phyloP scores from a whole-genome alignment of 2,113 vertebrate species.

The Motacilla alba region DNA sequence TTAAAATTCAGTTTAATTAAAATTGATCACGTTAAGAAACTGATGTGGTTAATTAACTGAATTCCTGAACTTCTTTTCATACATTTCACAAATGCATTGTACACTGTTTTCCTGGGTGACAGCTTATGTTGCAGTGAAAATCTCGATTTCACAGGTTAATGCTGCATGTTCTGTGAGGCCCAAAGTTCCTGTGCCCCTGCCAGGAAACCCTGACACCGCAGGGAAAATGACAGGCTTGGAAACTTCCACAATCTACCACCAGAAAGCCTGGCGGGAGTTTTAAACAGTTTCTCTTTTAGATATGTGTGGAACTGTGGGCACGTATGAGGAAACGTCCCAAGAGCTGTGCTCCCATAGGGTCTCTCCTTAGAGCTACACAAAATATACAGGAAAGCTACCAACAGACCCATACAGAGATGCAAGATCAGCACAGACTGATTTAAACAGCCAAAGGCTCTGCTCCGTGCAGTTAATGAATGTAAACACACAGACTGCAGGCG shows the following conservation, averaged over 20 bases:
- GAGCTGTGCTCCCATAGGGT: neutral
- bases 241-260: neutral
- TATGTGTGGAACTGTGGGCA: neutral
- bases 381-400: neutral
- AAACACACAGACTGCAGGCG: neutral
- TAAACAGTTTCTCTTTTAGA: neutral
- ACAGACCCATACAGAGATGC: fast-evolving
- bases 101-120: slow-evolving; percentile 78
- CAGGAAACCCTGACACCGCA: neutral
- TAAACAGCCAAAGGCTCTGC: neutral
- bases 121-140: slow-evolving; percentile 63
- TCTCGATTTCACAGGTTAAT: slow-evolving; percentile 76
- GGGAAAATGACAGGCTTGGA: neutral
- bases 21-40: slow-evolving; percentile 99
- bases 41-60: slow-evolving; percentile 99
- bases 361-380: neutral
- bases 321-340: fast-evolving
- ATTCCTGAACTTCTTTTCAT: slow-evolving; percentile 88
- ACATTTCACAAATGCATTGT: slow-evolving; percentile 86
- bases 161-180: slow-evolving; percentile 43
- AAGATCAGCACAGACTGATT: neutral
- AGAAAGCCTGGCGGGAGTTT: neutral
- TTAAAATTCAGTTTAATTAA: slow-evolving; percentile 99
- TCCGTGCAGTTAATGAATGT: too few relatives aligned
- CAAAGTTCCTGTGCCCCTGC: neutral